Percentiles rank a stretch among this genome's conserved stretches.
These are phyloP conservation scores for Ostrea denselamellosa DNA, from an alignment of 1,140 invertebrate species.

Conservation along the genomic window DNA sequence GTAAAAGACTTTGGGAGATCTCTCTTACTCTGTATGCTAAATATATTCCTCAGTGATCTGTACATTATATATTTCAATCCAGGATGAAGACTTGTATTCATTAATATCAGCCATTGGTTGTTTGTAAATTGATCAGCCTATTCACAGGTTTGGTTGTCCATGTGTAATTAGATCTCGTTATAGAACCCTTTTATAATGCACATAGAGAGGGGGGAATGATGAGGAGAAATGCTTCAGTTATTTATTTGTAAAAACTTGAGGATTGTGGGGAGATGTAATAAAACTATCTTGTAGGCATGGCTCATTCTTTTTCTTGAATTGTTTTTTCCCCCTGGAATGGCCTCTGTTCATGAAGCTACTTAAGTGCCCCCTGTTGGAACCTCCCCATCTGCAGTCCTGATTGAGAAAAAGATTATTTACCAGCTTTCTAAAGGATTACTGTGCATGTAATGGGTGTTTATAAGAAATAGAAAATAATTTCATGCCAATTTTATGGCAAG, in stretches of 20 bases:
- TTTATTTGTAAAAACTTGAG: not conserved
- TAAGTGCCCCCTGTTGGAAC: not conserved
- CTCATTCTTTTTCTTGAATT: not conserved
- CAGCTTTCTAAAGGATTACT: conserved; percentile 35
- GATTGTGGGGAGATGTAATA: not conserved
- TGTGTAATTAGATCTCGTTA: not conserved
- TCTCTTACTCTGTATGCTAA: too few relatives aligned
- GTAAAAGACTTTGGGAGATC: too few relatives aligned
- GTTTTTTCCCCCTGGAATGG: not conserved
- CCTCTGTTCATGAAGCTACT: conserved; percentile 23
- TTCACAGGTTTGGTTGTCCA: conserved; percentile 1
- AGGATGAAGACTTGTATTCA: not conserved
- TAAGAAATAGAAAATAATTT: conserved; percentile 35
- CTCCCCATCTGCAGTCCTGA: conserved; percentile 36
- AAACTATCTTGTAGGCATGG: not conserved
- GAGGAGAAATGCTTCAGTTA: not conserved
- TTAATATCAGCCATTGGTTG: not conserved
- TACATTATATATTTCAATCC: not conserved
- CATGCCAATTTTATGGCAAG: conserved; percentile 7
- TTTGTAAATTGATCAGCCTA: not conserved
- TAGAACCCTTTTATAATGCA: not conserved
- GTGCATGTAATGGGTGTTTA: conserved; percentile 32
- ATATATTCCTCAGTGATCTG: too few relatives aligned
- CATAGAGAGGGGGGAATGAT: not conserved
- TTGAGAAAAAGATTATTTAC: conserved; percentile 31